Conservation (phyloP, 1,140 invertebrate species). For the Bombus turneri region DNA sequence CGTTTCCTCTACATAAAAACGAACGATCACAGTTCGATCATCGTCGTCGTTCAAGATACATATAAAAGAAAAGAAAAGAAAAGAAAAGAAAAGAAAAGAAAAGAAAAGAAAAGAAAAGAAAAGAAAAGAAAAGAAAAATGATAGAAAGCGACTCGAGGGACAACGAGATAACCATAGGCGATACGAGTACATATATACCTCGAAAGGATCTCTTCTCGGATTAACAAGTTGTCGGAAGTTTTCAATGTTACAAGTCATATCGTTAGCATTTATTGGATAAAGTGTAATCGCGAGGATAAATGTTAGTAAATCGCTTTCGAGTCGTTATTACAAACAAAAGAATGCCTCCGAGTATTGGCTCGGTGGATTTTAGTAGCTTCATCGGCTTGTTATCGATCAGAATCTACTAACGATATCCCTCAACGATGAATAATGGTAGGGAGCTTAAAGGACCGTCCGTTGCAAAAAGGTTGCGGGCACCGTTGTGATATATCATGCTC, state of each 20-base stretch:
- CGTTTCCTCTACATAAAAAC: slow-evolving; percentile 39
- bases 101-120: not conserved
- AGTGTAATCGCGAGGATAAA: slow-evolving; percentile 34
- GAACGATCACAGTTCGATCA: not conserved
- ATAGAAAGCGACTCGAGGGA: slow-evolving; percentile 41
- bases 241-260: slow-evolving; percentile 17
- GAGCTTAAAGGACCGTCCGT: slow-evolving; percentile 38
- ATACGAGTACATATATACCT: slow-evolving; percentile 22
- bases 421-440: slow-evolving; percentile 15
- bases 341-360: not conserved
- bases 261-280: slow-evolving; percentile 47
- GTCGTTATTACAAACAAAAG: not conserved
- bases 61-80: not conserved
- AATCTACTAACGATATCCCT: slow-evolving; percentile 27
- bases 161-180: slow-evolving; percentile 11
- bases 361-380: slow-evolving; percentile 14
- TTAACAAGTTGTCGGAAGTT: slow-evolving; percentile 21
- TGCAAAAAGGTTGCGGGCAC: slow-evolving; percentile 10
- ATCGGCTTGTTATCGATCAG: slow-evolving; percentile 15
- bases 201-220: slow-evolving; percentile 18
- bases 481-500: slow-evolving; percentile 33
- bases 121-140: not conserved
- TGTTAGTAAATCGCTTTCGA: slow-evolving; percentile 25
- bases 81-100: not conserved
- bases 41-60: not conserved